Evolutionary conservation across 2,797 vertebrate genomes (phyloP).

Genomic region (Ispidina lecontei): DNA sequence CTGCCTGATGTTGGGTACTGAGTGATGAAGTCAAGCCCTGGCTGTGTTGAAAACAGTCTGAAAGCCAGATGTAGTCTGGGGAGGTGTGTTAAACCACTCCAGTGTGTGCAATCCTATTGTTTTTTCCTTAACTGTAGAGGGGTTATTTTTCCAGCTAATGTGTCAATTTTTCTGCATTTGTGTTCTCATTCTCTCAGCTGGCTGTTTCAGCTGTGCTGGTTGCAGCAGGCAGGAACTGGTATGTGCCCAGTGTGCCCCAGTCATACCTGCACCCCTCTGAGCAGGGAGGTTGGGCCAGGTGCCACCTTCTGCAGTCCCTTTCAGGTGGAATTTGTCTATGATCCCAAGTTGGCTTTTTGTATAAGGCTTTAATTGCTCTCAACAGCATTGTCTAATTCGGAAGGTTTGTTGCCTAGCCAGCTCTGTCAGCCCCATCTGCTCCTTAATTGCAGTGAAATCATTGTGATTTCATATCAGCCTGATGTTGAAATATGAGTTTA

Average conservation of each 20-base stretch:
- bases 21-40: not conserved
- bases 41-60: not conserved
- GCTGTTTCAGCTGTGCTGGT: not conserved
- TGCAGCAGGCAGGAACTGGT: not conserved
- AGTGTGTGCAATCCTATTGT: not conserved
- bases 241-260: not conserved
- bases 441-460: slow-evolving; percentile 32
- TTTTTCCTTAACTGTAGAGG: fast-evolving
- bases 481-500: not conserved
- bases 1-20: not conserved
- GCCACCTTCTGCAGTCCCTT: not conserved
- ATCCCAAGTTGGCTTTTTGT: not conserved
- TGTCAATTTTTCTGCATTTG: not conserved
- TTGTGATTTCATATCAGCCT: slow-evolving; percentile 9
- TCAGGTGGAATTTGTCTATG: not conserved
- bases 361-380: not conserved
- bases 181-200: not conserved
- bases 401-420: slow-evolving; percentile 36
- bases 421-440: not conserved
- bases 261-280: fast-evolving
- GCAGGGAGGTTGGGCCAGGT: not conserved
- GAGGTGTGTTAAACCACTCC: not conserved
- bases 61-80: not conserved
- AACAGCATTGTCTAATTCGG: not conserved
- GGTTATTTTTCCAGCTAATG: not conserved